Evolutionary conservation across 53 echinoderm and acorn worm species (phyloP), one percentile per base, ranked within the genome.

Genomic region (Temnopleurus reevesii): DNA sequence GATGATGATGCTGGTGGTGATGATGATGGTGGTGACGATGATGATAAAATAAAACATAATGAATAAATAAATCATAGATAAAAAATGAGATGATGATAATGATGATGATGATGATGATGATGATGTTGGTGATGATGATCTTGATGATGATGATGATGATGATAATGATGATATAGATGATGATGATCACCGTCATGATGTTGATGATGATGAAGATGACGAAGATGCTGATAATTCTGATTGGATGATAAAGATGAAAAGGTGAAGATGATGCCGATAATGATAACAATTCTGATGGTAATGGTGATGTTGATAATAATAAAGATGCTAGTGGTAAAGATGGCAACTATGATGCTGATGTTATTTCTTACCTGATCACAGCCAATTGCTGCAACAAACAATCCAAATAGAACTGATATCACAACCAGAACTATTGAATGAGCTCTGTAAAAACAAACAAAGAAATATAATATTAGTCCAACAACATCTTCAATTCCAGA

Each of bases 341-440:
- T 34, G 15, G 29, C 10, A 30, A 64, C 29, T 19, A 23, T 55
- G 55, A 23, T 23, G 55, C 4, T 55, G 17, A 23, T 55, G 55
- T 53, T 13, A n/a, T 5, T 41, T 7, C 95, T 93, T 84, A 97
- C 97, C 93, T 97, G 97, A 76, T 97, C 97, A 91, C 97, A 97
- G 71, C 95, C 94, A 46, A 97, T 97, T 83, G 97, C 97, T 77
- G 91, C 90, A 24, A 97, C 95, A 91, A 97, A 97, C 28, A 97
- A 89, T 45, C 97, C 97, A 93, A 97, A 97, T 12, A 97, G 95
- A 26, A 97, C 43, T 9, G 95, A 94, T n/a, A 95, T 71, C 12
- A 97, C 97, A 10, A 95, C 90, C 76, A 97, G 77, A 38, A 97
- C 91, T 58, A 97, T 95, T 2, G 94, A 95, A 58, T 97, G 97